Evolutionary conservation across 64 coral and sea anemone species (phyloP).

Genomic region (Montipora foliosa): DNA sequence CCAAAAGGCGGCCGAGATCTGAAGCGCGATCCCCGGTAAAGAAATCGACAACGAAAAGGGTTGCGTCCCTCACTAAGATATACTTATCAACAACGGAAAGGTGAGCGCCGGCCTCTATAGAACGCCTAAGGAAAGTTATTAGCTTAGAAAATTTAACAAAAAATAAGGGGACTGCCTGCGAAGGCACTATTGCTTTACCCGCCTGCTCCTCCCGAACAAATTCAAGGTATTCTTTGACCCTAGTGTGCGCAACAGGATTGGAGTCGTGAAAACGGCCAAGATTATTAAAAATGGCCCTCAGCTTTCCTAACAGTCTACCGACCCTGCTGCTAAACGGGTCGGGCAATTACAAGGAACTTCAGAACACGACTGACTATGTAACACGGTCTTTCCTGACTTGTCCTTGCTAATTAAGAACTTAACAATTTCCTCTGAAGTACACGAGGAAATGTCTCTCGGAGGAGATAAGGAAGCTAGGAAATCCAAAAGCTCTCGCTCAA

Average conservation of each 20-base stretch:
- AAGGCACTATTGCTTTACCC: not conserved
- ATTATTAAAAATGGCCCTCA: constrained; percentile 4
- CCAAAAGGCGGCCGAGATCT: not conserved
- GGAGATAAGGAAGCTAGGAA: constrained; percentile 42
- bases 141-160: constrained; percentile 36
- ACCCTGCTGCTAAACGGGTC: not conserved
- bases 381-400: constrained; percentile 6
- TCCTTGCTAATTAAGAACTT: constrained; percentile 52
- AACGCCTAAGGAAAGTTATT: not conserved
- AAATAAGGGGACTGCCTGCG: constrained; percentile 38
- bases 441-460: not conserved
- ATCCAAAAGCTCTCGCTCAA: constrained; percentile 13
- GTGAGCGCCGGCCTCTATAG: not conserved
- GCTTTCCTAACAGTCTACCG: not conserved
- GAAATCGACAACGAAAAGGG: no score
- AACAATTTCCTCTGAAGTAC: constrained; percentile 37
- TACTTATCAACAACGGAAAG: constrained; percentile 44
- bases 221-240: constrained; percentile 42
- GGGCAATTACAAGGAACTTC: no score
- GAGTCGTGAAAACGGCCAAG: constrained; percentile 25
- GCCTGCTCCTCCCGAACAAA: constrained; percentile 53
- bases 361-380: not conserved
- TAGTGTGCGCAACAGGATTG: constrained; percentile 31
- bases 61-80: constrained; percentile 9
- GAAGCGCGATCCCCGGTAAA: no score